These are phyloP conservation scores for Sminthurinus signatus DNA, from an alignment of 1,140 invertebrate genomes.

Conservation along the genomic window DNA sequence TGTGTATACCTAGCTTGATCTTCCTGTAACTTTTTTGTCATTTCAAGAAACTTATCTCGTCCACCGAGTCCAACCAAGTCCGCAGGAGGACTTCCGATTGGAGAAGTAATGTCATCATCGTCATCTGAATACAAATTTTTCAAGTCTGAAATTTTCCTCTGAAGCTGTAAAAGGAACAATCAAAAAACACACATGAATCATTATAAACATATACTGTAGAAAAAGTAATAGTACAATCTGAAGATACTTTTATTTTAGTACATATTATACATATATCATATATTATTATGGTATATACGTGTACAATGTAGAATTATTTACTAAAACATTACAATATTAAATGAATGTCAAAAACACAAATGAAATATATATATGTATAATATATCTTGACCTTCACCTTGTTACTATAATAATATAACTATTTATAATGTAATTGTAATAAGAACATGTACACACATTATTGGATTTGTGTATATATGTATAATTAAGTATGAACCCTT, in stretches of 20 bases:
- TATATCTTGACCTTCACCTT: no score
- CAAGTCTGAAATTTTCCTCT: background rate
- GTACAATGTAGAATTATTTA: background rate
- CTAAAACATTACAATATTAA: background rate
- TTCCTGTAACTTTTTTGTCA: slow-evolving; percentile 29
- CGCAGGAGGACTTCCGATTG: slow-evolving; percentile 27
- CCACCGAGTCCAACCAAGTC: slow-evolving; percentile 11
- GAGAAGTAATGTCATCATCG: slow-evolving; percentile 13
- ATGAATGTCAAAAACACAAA: no score
- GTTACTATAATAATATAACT: background rate
- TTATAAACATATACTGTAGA: background rate
- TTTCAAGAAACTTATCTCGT: slow-evolving; percentile 18
- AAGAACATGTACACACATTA: background rate
- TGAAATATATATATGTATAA: no score
- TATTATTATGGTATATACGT: no score
- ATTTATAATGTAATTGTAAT: no score
- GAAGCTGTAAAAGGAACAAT: no score
- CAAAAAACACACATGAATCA: background rate
- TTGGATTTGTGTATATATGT: background rate
- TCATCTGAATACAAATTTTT: slow-evolving; percentile 13
- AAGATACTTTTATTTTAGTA: no score
- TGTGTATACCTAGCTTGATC: slow-evolving; percentile 22
- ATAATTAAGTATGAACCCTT: no score
- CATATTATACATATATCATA: no score
- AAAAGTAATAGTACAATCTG: no score